These are phyloP conservation scores for Metridium senile DNA, from an alignment of 92 coral and sea anemone species.

Conservation along the genomic window DNA sequence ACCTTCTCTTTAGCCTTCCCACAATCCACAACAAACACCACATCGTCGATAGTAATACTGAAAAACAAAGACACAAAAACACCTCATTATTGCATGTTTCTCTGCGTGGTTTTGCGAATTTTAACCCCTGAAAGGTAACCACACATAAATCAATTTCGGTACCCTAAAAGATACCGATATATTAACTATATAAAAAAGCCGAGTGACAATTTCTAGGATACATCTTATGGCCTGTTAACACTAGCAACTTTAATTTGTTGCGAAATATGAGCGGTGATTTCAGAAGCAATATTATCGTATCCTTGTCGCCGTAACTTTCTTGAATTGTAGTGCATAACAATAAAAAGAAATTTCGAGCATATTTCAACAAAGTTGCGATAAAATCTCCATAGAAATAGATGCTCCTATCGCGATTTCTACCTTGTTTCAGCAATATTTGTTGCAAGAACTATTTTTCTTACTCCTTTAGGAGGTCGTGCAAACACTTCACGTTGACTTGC, in stretches of 20 bases:
- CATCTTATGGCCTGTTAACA: too few species aligned
- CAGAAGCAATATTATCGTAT: too few species aligned
- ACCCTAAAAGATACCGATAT: too few species aligned
- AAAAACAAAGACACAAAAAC: neutral
- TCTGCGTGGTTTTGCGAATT: too few species aligned
- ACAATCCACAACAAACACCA: constrained; percentile 91
- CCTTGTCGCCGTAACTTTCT: neutral
- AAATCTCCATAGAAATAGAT: neutral
- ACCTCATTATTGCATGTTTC: too few species aligned
- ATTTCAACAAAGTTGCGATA: too few species aligned
- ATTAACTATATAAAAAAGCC: too few species aligned
- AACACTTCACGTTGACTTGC: constrained; percentile 89
- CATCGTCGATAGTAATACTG: constrained; percentile 95
- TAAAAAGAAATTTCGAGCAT: too few species aligned
- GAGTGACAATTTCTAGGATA: too few species aligned
- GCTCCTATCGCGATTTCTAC: constrained; percentile 34
- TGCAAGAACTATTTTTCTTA: constrained; percentile 90
- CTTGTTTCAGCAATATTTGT: constrained; percentile 98
- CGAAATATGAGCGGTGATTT: neutral
- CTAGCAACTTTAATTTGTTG: neutral
- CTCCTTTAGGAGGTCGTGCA: constrained; percentile 89
- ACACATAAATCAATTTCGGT: too few species aligned
- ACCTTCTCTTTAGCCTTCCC: constrained; percentile 96
- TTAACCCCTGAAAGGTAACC: too few species aligned
- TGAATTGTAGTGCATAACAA: too few species aligned